A percentile compares a stretch with the other conserved stretches of the same genome.
phyloP scores from a whole-genome alignment of 1,140 invertebrate species.

The Cydia splendana region DNA sequence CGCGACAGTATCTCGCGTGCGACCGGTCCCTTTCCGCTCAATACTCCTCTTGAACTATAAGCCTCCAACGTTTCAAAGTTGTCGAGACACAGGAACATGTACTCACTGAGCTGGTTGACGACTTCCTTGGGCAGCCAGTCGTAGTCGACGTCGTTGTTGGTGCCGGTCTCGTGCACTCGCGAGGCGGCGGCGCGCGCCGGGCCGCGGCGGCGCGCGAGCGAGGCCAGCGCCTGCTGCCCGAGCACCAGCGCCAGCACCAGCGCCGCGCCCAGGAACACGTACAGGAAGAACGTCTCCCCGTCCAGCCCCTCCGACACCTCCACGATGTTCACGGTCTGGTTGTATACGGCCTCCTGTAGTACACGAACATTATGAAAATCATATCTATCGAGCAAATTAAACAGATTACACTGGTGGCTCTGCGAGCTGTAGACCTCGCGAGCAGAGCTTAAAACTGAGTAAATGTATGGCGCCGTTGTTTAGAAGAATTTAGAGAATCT shows the following conservation, averaged over 20 bases:
- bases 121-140: slow-evolving; percentile 98
- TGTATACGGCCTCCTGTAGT: slow-evolving; percentile 94
- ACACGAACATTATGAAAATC: too few relatives aligned
- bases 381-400: too few relatives aligned
- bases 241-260: slow-evolving; percentile 92
- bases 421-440: too few relatives aligned
- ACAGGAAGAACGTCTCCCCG: slow-evolving; percentile 99
- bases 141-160: slow-evolving; percentile 97
- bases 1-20: too few relatives aligned
- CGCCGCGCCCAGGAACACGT: slow-evolving; percentile 95
- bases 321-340: slow-evolving; percentile 98
- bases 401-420: too few relatives aligned
- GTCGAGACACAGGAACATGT: neutral
- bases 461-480: too few relatives aligned
- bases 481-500: too few relatives aligned
- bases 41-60: too few relatives aligned
- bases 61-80: too few relatives aligned
- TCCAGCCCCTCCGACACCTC: slow-evolving; percentile 98
- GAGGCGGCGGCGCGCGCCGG: slow-evolving; percentile 81
- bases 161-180: slow-evolving; percentile 88
- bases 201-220: slow-evolving; percentile 84
- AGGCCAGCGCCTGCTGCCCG: slow-evolving; percentile 93
- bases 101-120: slow-evolving; percentile 90
- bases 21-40: too few relatives aligned
- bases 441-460: too few relatives aligned